A percentile compares a stretch with the other conserved stretches of the same genome.
These are phyloP conservation scores for Oryctolagus cuniculus DNA, from an alignment of 2,113 vertebrate genomes.

Conservation along the genomic window mOryCun1.1 NC_091441.1:88011001-88011500, in stretches of 20 bases:
- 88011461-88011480: constrained; percentile 71
- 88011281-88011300: constrained; percentile 53
- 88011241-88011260: not conserved
- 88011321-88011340: constrained; percentile 68
- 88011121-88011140: not conserved
- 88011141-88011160: not conserved
- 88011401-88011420: constrained; percentile 79
- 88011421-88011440: constrained; percentile 79
- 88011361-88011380: constrained; percentile 64
- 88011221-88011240: constrained; percentile 9
- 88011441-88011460: constrained; percentile 81
- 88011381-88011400: constrained; percentile 79
- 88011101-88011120: not conserved
- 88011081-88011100: constrained; percentile 12
- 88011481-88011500: constrained; percentile 65
- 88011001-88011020: not conserved
- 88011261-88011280: constrained; percentile 18
- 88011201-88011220: not conserved
- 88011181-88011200: not conserved
- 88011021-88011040: not conserved
- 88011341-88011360: constrained; percentile 56
- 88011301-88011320: constrained; percentile 70
- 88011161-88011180: not conserved
- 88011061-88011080: not conserved
- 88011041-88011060: not conserved